phyloP scores from a whole-genome alignment of 2,888 invertebrate genomes.

The Homarus gammarus region DNA sequence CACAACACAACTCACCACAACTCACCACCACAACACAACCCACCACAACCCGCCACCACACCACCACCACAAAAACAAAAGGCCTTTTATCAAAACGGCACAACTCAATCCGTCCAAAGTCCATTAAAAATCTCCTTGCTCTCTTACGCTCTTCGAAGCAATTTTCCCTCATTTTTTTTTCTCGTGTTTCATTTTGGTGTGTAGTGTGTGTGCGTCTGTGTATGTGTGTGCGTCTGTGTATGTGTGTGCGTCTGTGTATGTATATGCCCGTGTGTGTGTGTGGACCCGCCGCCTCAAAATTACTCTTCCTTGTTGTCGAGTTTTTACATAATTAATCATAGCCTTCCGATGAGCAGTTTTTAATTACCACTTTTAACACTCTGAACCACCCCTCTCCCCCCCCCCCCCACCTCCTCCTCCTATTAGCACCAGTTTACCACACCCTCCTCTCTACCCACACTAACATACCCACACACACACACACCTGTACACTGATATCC shows the following conservation, averaged over 20 bases:
- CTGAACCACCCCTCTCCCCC: neutral
- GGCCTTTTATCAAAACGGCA: neutral
- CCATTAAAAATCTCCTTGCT: conserved; percentile 30
- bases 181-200: conserved; percentile 21
- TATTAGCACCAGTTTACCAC: neutral
- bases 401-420: neutral
- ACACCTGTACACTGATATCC: too few relatives aligned
- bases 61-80: neutral
- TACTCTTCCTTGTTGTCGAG: conserved; percentile 46
- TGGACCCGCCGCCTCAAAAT: conserved; percentile 29
- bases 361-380: conserved; percentile 37
- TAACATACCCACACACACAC: too few relatives aligned
- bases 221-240: neutral
- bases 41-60: neutral
- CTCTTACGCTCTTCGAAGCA: conserved; percentile 50
- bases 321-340: conserved; percentile 55
- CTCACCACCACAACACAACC: neutral
- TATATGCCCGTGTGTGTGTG: neutral
- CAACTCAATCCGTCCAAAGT: conserved; percentile 13
- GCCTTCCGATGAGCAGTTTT: conserved; percentile 43
- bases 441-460: too few relatives aligned
- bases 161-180: conserved; percentile 51
- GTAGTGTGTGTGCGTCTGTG: too few relatives aligned
- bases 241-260: neutral
- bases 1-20: neutral